Evolutionary conservation across 2,797 vertebrate species (phyloP), one percentile per base, ranked within the genome.

Genomic region (Myotis findleyi): DNA sequence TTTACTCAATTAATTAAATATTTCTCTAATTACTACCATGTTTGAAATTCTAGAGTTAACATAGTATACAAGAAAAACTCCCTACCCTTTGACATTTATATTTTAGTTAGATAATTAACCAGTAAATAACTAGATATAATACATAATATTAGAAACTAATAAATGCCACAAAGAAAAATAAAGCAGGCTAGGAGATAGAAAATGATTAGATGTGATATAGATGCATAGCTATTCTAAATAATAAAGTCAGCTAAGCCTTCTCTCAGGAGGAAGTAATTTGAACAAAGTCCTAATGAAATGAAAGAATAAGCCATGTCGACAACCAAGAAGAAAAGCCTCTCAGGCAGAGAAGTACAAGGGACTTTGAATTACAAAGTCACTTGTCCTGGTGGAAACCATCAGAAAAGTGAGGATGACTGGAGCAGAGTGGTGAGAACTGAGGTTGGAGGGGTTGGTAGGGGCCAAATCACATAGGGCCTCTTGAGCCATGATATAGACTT

Each of bases 21-120:
- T 38, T 47, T 81, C 81, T 77, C 23, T 82, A 71, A 73, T 93
- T 36, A 75, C 20, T 33, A 57, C 71, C 79, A 27, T 73, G 23
- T 64, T 82, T 69, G 71, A 94, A 13, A 33, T 49, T 90, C 69
- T 82, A 36, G 51, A 73, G 30, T 72, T 94, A 77, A 94, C 87
- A 82, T 30, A 62, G 33, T 77, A 12, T 91, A 64, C 47, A 68
- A 85, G 25, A 68, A 8, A 86, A 68, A 89, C 55, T 86, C 16
- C 57, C 47, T 71, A 38, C 4, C 11, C 36, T 85, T 72, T 38
- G 53, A 72, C 90, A 77, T 88, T 95, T 96, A 79, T 86, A 41
- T 66, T 87, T 55, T 83, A 75, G 30, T 72, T 77, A 69, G 62
- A 36, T 64, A 94, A 89, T 47, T 77, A 87, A 55, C 13, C n/a